Conservation (phyloP, 2,113 vertebrate species). For the Hucho hucho region DNA sequence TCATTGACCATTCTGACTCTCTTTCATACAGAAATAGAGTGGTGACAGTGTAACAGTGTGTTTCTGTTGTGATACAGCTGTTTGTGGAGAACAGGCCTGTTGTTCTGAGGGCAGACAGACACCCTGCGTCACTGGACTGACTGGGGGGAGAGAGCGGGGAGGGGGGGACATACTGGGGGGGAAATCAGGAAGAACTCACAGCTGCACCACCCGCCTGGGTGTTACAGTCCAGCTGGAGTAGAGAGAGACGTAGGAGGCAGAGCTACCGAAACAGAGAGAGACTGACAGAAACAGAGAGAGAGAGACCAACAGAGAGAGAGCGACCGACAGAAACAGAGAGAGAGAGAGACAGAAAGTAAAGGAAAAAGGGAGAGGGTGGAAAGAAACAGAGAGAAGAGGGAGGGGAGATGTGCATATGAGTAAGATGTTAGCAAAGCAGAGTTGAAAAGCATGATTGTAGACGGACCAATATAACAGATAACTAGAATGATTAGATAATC, state of each 20-base stretch:
- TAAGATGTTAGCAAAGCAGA: conserved; percentile 26
- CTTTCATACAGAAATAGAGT: conserved; percentile 4
- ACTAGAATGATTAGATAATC: conserved; percentile 16
- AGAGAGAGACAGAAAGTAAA: conserved; percentile 4
- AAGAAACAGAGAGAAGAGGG: neutral
- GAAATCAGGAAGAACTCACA: conserved; percentile 34
- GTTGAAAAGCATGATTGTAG: conserved; percentile 11
- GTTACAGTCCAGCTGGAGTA: conserved; percentile 40
- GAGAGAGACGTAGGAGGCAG: conserved; percentile 27
- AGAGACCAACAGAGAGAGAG: no score
- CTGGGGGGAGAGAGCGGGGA: neutral
- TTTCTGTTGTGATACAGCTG: conserved; percentile 39
- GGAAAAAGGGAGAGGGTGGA: neutral
- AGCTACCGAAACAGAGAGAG: neutral
- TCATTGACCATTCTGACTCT: no score
- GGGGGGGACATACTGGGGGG: neutral
- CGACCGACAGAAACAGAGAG: neutral
- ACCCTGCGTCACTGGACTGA: conserved; percentile 36
- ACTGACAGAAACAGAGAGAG: no score
- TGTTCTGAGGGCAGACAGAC: conserved; percentile 42
- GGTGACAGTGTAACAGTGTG: conserved; percentile 21
- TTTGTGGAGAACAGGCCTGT: conserved; percentile 32
- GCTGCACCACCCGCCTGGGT: conserved; percentile 12
- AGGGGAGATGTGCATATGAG: neutral
- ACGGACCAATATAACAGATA: conserved; percentile 1